phyloP scores from a whole-genome alignment of 1,140 invertebrate genomes.

The Anastrepha ludens region DNA sequence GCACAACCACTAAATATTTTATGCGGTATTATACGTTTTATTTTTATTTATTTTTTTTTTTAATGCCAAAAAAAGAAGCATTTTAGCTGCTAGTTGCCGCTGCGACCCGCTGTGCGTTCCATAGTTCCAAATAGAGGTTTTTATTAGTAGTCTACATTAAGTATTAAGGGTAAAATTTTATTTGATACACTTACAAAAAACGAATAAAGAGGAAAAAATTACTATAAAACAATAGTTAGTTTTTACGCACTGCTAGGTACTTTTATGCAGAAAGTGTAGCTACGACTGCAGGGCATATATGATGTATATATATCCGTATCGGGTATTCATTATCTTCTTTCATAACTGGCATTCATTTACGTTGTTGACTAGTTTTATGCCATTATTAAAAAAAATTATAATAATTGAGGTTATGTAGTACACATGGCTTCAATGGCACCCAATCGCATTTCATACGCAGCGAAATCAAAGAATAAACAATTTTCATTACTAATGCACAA shows the following conservation, averaged over 20 bases:
- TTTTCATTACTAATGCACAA: too few relatives aligned
- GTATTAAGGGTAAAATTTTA: constrained; percentile 3
- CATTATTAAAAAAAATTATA: too few relatives aligned
- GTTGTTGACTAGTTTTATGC: too few relatives aligned
- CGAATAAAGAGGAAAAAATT: background rate
- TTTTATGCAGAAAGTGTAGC: background rate
- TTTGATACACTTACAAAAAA: background rate
- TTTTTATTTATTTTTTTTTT: too few relatives aligned
- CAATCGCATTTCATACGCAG: too few relatives aligned
- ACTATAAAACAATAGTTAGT: background rate
- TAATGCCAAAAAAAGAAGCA: too few relatives aligned
- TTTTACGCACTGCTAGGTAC: background rate
- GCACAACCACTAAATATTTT: too few relatives aligned
- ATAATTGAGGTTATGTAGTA: too few relatives aligned
- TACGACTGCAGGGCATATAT: background rate
- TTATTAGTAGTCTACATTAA: background rate
- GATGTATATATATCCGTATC: background rate
- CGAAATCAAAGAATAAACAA: too few relatives aligned
- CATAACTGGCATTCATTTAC: background rate
- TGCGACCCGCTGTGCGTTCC: constrained; percentile 39
- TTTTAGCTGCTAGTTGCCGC: too few relatives aligned
- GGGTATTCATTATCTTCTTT: background rate
- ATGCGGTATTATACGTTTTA: too few relatives aligned
- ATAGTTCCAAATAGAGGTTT: constrained; percentile 33
- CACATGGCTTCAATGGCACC: too few relatives aligned